Evolutionary conservation across 2,113 vertebrate species (phyloP).

Genomic region (Psittacula cyanocephala): DNA sequence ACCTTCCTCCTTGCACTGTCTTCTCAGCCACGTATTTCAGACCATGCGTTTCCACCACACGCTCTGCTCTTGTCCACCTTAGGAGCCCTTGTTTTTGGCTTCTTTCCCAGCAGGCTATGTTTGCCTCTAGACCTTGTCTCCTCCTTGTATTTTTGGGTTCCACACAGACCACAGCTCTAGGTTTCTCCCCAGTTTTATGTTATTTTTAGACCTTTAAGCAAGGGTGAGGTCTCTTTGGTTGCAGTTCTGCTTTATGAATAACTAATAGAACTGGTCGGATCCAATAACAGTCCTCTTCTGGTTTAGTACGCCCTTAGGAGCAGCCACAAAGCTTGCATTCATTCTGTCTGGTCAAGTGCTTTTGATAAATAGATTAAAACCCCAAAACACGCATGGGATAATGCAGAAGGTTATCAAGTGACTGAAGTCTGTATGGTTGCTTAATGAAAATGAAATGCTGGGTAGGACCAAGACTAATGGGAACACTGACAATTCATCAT

Average conservation of each 20-base stretch:
- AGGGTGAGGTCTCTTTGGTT: background rate
- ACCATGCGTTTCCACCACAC: fast-evolving
- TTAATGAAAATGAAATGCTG: background rate
- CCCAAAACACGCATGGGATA: background rate
- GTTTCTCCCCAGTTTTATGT: background rate
- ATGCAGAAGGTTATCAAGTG: background rate
- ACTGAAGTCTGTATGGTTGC: background rate
- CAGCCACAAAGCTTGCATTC: background rate
- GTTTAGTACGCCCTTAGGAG: background rate
- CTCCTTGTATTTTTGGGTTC: background rate
- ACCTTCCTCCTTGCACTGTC: background rate
- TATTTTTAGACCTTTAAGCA: background rate
- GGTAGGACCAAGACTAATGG: background rate
- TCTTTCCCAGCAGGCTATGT: background rate
- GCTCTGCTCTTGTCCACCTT: background rate
- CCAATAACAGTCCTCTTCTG: background rate
- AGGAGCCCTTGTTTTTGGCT: background rate
- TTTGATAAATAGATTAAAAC: background rate
- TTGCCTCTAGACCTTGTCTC: background rate
- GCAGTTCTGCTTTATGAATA: background rate
- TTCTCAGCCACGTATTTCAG: background rate
- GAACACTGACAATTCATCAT: fast-evolving
- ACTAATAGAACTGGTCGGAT: background rate
- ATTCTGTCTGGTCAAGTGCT: background rate
- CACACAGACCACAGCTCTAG: background rate